Conservation (phyloP, 2,888 invertebrate genomes). For the Branchinecta sandiegonensis region DNA sequence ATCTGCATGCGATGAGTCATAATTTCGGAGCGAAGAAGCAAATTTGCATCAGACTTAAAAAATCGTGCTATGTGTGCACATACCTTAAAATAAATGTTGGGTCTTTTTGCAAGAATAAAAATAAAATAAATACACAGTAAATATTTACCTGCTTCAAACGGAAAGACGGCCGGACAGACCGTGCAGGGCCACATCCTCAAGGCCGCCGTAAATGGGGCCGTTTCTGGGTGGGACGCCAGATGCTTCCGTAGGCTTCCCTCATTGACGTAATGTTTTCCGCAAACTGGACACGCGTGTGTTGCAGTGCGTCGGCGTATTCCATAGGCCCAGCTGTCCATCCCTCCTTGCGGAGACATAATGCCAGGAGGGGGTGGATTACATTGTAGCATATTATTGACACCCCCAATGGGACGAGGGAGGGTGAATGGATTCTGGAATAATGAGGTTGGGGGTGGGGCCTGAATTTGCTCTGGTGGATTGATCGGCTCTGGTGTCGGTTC, state of each 20-base stretch:
- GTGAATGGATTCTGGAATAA: conserved; percentile 16
- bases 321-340: conserved; percentile 42
- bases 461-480: not conserved
- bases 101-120: too few species aligned
- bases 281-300: conserved; percentile 86
- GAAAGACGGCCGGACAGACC: conserved; percentile 86
- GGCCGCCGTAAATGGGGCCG: conserved; percentile 53
- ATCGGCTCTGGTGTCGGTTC: too few species aligned
- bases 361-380: conserved; percentile 13
- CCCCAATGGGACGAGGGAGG: conserved; percentile 2
- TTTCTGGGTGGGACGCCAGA: conserved; percentile 83
- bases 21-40: too few species aligned
- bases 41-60: too few species aligned
- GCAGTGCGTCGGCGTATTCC: conserved; percentile 85
- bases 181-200: conserved; percentile 92
- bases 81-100: too few species aligned
- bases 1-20: too few species aligned
- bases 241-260: conserved; percentile 84
- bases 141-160: conserved; percentile 74
- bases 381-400: conserved; percentile 17
- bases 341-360: conserved; percentile 16
- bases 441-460: conserved; percentile 2
- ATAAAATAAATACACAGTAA: not conserved
- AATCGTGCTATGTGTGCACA: too few species aligned
- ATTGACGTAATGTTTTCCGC: conserved; percentile 89